These are phyloP conservation scores for Scleropages formosus DNA, from an alignment of 2,797 vertebrate species.

Conservation along the genomic window DNA sequence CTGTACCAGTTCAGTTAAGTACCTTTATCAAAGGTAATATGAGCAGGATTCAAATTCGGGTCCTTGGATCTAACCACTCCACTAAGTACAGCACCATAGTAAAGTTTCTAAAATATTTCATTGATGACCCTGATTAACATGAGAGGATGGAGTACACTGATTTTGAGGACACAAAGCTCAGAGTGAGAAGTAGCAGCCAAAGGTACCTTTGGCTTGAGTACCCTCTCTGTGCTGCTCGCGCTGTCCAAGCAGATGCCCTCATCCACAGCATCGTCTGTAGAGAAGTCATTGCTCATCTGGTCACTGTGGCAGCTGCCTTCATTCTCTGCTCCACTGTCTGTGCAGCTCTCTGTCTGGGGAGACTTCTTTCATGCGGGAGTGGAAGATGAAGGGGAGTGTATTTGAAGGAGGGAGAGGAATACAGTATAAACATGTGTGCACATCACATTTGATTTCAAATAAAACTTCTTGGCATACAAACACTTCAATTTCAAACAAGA, in stretches of 20 bases:
- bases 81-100: too few species aligned
- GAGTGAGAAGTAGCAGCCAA: neutral
- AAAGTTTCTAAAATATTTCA: too few species aligned
- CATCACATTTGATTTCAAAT: too few species aligned
- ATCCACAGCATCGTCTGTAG: constrained; percentile 92
- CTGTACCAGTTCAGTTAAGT: too few species aligned
- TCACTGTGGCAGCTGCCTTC: constrained; percentile 99
- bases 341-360: constrained; percentile 97
- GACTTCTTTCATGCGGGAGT: constrained; percentile 77
- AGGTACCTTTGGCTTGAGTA: constrained; percentile 89
- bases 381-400: neutral
- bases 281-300: constrained; percentile 99
- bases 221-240: constrained; percentile 81
- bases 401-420: neutral
- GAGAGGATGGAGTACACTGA: too few species aligned
- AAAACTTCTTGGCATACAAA: too few species aligned
- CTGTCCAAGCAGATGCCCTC: constrained; percentile 97
- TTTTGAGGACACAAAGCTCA: neutral
- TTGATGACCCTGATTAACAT: neutral
- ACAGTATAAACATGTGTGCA: neutral
- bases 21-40: too few species aligned
- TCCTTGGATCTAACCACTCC: too few species aligned
- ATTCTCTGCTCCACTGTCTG: constrained; percentile 97
- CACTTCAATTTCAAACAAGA: too few species aligned
- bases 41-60: too few species aligned